A percentile compares a stretch with the other conserved stretches of the same genome.
Conservation (phyloP, 2,113 vertebrate species). For the Centropus bengalensis region DNA sequence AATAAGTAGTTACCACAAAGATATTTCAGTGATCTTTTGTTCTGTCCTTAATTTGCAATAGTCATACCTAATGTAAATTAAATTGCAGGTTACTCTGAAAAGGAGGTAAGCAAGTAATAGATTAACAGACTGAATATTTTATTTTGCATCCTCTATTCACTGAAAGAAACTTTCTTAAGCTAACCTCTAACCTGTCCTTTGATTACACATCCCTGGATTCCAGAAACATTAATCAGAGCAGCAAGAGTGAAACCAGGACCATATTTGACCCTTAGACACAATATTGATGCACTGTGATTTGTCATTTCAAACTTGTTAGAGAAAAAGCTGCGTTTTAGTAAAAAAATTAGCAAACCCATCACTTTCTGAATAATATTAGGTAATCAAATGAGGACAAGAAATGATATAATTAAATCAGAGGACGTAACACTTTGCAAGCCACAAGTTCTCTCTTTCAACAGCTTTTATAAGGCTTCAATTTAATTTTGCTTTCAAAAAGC, state of each 20-base stretch:
- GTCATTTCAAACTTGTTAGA: background rate
- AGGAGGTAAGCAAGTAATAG: background rate
- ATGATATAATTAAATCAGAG: constrained; percentile 36
- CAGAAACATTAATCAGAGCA: background rate
- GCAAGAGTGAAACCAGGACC: background rate
- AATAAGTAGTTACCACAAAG: background rate
- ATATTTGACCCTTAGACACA: background rate
- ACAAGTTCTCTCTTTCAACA: constrained; percentile 45
- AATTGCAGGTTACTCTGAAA: constrained; percentile 5
- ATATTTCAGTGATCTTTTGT: background rate
- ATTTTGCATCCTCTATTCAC: background rate
- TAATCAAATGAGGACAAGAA: constrained; percentile 37
- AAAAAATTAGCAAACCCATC: constrained; percentile 4
- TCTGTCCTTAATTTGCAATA: background rate
- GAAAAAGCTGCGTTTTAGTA: background rate
- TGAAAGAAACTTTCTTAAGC: constrained; percentile 53
- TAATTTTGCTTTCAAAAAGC: constrained; percentile 65
- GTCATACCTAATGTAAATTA: background rate
- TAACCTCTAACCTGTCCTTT: background rate
- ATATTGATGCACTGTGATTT: background rate
- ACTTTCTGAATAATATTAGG: constrained; percentile 4
- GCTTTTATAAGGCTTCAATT: constrained; percentile 51
- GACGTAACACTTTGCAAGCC: background rate
- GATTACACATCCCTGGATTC: background rate
- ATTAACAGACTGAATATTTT: background rate